Percentiles rank a stretch among this genome's conserved stretches.
Conservation (phyloP, 2,888 invertebrate genomes). For the Agonopterix heracliana region DNA sequence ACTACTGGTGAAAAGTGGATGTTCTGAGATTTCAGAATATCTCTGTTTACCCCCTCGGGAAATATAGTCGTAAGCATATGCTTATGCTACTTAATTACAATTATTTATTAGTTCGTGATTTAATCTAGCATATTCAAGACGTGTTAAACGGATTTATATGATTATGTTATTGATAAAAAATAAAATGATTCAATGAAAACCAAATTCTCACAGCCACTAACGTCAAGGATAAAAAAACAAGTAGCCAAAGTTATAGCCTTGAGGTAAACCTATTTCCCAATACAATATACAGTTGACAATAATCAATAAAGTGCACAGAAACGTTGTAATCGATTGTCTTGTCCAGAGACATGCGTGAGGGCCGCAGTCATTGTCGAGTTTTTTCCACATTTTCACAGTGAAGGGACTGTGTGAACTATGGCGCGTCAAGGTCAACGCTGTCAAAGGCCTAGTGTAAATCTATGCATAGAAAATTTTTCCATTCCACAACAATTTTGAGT, state of each 20-base stretch:
- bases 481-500: background rate
- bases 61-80: too few species aligned
- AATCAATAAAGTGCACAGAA: constrained; percentile 68
- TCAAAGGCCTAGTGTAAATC: constrained; percentile 59
- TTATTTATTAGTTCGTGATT: too few species aligned
- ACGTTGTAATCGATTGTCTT: constrained; percentile 68
- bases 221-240: constrained; percentile 20
- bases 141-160: too few species aligned
- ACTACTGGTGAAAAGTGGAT: too few species aligned
- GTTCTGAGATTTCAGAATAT: too few species aligned
- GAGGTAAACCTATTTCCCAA: constrained; percentile 54
- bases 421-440: constrained; percentile 60
- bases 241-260: constrained; percentile 39
- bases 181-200: background rate
- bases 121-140: too few species aligned
- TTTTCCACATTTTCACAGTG: constrained; percentile 71
- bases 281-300: constrained; percentile 57
- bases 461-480: constrained; percentile 5
- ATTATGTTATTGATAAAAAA: too few species aligned
- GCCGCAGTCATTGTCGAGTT: constrained; percentile 61
- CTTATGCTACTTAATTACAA: too few species aligned
- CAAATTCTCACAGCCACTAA: constrained; percentile 1
- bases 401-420: constrained; percentile 72
- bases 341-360: constrained; percentile 56
- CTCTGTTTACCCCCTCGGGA: too few species aligned